A percentile compares a stretch with the other conserved stretches of the same genome.
Evolutionary conservation across 2,113 vertebrate species (phyloP).

Genomic region (Rhodinocichla rosea): DNA sequence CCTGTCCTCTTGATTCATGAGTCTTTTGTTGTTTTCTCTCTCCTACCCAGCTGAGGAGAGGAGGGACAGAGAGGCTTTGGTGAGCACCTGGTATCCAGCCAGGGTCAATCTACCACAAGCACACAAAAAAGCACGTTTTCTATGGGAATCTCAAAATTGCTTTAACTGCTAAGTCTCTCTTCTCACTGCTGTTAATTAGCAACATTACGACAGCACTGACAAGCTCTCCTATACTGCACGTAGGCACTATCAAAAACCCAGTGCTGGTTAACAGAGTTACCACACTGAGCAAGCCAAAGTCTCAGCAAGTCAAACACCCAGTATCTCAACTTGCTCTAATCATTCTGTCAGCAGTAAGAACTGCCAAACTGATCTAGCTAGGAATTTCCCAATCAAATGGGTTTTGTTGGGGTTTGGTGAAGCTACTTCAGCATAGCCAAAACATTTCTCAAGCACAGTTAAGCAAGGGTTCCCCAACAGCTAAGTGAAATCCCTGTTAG

Average conservation of each 20-base stretch:
- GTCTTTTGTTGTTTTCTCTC: not conserved
- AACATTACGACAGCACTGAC: not conserved
- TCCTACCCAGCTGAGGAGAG: not conserved
- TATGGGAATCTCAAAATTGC: not conserved
- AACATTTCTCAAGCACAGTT: not conserved
- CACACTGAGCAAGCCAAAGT: not conserved
- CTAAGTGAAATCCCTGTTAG: not conserved
- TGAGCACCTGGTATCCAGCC: not conserved
- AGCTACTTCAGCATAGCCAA: not conserved
- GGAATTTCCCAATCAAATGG: not conserved
- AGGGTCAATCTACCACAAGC: not conserved
- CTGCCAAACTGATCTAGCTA: not conserved
- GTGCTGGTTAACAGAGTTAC: not conserved
- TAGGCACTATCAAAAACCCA: rapidly evolving
- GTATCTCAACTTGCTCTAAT: not conserved
- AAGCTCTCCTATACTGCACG: not conserved
- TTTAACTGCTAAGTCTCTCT: not conserved
- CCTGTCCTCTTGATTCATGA: rapidly evolving
- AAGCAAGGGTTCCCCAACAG: not conserved
- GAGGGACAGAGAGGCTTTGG: not conserved
- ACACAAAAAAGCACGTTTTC: not conserved
- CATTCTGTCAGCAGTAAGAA: not conserved
- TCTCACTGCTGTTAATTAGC: not conserved
- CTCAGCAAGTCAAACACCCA: not conserved
- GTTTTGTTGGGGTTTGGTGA: not conserved